Conservation (phyloP, 2,888 invertebrate genomes). For the Galerucella nymphaeae region DNA sequence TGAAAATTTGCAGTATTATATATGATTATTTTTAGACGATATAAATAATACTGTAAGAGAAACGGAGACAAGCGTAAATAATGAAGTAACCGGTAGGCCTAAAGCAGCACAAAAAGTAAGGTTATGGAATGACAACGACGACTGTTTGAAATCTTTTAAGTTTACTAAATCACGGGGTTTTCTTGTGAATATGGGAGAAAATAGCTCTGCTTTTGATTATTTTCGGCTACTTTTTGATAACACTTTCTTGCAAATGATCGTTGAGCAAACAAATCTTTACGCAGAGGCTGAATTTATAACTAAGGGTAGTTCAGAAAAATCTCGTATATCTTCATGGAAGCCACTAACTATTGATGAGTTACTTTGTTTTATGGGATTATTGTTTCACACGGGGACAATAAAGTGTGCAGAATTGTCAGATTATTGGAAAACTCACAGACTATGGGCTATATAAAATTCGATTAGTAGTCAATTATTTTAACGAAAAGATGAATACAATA, state of each 20-base stretch:
- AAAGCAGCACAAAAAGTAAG: background rate
- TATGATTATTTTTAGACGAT: background rate
- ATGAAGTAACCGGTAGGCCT: background rate
- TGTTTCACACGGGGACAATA: constrained; percentile 20
- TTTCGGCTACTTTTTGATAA: constrained; percentile 1
- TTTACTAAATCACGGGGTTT: background rate
- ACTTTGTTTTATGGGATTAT: constrained; percentile 20
- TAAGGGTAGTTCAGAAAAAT: background rate
- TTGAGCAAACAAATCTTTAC: constrained; percentile 15
- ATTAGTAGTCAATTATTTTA: constrained; percentile 18
- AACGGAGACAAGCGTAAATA: background rate
- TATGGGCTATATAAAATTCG: background rate
- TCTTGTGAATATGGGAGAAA: constrained; percentile 6
- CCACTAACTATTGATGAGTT: constrained; percentile 8
- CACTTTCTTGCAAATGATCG: constrained; percentile 5
- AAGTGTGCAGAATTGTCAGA: background rate
- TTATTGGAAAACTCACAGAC: constrained; percentile 18
- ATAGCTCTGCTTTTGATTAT: constrained; percentile 11
- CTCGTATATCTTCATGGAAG: constrained; percentile 13
- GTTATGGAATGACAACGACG: background rate
- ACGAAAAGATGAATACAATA: constrained; percentile 20
- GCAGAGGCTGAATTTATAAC: constrained; percentile 2
- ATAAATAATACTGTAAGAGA: background rate
- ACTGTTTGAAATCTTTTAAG: background rate
- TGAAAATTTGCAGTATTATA: background rate